These are phyloP conservation scores for Pseudochirops corinnae DNA, from an alignment of 2,797 vertebrate species.

Conservation along the genomic window DNA sequence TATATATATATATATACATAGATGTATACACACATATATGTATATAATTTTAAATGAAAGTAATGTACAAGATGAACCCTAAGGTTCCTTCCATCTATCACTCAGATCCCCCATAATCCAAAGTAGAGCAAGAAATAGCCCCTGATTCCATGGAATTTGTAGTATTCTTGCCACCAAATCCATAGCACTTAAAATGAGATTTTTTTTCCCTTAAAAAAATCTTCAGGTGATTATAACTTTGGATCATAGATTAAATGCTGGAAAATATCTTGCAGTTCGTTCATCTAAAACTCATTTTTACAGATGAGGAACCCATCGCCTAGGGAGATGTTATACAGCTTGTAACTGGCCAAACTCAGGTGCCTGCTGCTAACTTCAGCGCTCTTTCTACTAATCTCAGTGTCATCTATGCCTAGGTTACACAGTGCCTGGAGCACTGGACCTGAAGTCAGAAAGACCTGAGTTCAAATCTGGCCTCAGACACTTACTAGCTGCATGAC, in stretches of 20 bases:
- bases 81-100: neutral
- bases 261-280: neutral
- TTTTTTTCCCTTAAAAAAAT: neutral
- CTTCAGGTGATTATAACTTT: neutral
- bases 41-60: neutral
- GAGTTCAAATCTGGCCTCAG: neutral
- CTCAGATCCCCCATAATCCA: neutral
- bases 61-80: neutral
- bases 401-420: neutral
- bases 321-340: neutral
- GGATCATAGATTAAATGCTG: neutral
- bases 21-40: neutral
- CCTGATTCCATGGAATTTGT: neutral
- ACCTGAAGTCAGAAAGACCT: neutral
- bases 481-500: neutral
- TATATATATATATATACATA: too few relatives aligned
- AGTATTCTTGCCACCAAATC: neutral
- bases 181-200: neutral
- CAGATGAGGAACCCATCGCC: neutral
- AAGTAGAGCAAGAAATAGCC: neutral
- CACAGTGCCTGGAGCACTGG: neutral
- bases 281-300: neutral
- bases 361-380: neutral
- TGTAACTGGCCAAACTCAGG: neutral
- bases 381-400: neutral